These are phyloP conservation scores for Standfussiana lucernea DNA, from an alignment of 2,888 invertebrate genomes.

Conservation along the genomic window DNA sequence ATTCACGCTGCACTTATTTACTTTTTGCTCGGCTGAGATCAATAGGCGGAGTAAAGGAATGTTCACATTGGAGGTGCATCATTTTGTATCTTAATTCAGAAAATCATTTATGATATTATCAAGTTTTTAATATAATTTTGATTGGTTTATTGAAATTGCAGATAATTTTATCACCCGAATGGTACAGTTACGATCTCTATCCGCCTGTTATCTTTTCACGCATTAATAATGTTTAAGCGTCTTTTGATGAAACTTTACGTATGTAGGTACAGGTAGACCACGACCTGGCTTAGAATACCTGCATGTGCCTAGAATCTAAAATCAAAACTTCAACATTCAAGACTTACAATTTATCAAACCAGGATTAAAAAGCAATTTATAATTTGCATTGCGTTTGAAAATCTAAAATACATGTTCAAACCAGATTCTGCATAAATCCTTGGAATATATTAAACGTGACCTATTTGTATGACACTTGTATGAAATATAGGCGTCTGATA, in stretches of 20 bases:
- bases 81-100: neutral
- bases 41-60: conserved; percentile 16
- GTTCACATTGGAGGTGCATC: neutral
- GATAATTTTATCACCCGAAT: neutral
- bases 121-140: neutral
- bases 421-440: conserved; percentile 48
- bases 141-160: neutral
- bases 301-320: neutral
- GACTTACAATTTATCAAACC: neutral
- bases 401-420: conserved; percentile 45
- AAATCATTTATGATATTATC: neutral
- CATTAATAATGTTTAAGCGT: neutral
- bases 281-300: neutral
- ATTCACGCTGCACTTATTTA: conserved; percentile 45
- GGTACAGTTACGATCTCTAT: neutral
- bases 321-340: neutral
- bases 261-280: neutral
- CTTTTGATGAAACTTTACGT: neutral
- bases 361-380: conserved; percentile 4
- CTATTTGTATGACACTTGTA: conserved; percentile 48
- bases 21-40: conserved; percentile 17
- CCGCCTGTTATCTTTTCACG: neutral
- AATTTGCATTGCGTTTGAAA: conserved; percentile 5
- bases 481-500: conserved; percentile 58
- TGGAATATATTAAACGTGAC: conserved; percentile 59